These are phyloP conservation scores for Orthosia gracilis DNA, from an alignment of 2,888 invertebrate species.

Conservation along the genomic window DNA sequence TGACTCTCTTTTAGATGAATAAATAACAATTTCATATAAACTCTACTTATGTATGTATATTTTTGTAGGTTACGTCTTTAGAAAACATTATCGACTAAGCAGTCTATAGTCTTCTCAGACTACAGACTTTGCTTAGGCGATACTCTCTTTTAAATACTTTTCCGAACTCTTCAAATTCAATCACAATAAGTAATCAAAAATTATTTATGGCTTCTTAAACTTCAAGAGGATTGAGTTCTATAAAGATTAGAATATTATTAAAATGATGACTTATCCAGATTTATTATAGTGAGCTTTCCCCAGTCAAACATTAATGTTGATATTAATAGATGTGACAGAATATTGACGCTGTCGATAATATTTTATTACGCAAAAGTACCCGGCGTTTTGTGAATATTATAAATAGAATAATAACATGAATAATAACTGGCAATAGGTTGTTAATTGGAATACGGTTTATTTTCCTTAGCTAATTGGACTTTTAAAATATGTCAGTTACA, in stretches of 20 bases:
- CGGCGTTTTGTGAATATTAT: not conserved
- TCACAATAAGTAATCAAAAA: constrained; percentile 45
- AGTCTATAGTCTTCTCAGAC: not conserved
- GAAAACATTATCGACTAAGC: not conserved
- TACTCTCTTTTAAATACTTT: constrained; percentile 3
- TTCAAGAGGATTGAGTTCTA: constrained; percentile 46
- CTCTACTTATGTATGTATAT: too few species aligned
- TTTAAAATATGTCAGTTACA: too few species aligned
- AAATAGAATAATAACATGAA: not conserved
- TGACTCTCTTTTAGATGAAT: too few species aligned
- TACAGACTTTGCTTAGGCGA: too few species aligned
- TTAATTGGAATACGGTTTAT: too few species aligned
- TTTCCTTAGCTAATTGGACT: too few species aligned
- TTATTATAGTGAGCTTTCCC: constrained; percentile 29
- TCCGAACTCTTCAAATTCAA: constrained; percentile 33
- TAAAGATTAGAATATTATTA: constrained; percentile 47
- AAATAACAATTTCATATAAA: too few species aligned
- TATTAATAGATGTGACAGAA: constrained; percentile 1
- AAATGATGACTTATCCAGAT: constrained; percentile 29
- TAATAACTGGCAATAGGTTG: not conserved
- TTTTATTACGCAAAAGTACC: not conserved
- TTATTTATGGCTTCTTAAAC: constrained; percentile 54
- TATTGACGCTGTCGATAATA: constrained; percentile 3
- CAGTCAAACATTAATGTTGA: constrained; percentile 23
- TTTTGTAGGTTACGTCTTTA: too few species aligned